Conservation (phyloP, 2,888 invertebrate genomes). For the Cryptophagus acutangulus region DNA sequence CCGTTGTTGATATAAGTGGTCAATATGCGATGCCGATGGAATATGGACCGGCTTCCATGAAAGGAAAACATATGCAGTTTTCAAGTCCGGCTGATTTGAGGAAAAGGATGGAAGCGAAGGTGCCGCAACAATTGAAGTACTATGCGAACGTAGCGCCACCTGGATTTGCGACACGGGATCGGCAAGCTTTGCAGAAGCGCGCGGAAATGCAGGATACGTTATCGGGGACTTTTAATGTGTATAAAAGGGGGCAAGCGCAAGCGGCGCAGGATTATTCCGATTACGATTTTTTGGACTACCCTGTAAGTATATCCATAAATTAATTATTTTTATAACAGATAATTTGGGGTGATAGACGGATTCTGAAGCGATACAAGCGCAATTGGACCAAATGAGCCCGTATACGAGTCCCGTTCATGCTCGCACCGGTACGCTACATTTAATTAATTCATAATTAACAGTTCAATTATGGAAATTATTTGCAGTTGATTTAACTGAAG, state of each 20-base stretch:
- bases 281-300: background rate
- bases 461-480: no score
- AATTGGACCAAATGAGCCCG: no score
- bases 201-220: conserved; percentile 8
- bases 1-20: no score
- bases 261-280: no score
- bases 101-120: conserved; percentile 16
- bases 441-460: no score
- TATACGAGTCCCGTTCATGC: no score
- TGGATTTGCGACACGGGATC: background rate
- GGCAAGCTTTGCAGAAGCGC: conserved; percentile 4
- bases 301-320: background rate
- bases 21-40: conserved; percentile 17
- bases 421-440: no score
- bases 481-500: background rate
- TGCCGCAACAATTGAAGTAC: conserved; percentile 15
- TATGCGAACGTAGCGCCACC: conserved; percentile 1
- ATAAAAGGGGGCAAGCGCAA: conserved; percentile 5
- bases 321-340: background rate
- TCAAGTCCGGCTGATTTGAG: conserved; percentile 20
- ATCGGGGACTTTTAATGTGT: conserved; percentile 14
- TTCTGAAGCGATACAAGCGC: background rate
- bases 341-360: background rate
- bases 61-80: conserved; percentile 17
- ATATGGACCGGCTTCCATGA: conserved; percentile 16